Evolutionary conservation across 2,888 invertebrate genomes (phyloP), one percentile per base, ranked within the genome.

Genomic region (Papilio protenor): DNA sequence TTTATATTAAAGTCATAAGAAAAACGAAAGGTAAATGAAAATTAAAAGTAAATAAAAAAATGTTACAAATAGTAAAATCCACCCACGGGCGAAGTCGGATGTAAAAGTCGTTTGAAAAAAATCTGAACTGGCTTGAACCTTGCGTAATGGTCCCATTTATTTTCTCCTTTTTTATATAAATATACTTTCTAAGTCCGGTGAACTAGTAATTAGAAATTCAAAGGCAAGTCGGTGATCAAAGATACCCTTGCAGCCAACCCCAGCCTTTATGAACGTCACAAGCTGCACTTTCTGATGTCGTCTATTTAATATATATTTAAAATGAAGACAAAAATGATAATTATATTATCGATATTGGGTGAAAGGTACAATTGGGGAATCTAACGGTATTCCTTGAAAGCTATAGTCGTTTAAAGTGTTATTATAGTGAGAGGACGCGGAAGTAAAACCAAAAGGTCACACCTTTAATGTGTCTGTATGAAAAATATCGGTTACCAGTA

Each of bases 161-260:
- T 78, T 78, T 52, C 75, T 71, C 45, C 52, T 23, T 75, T 75
- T 78, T 72, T 45, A 40, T 71, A 76, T 80, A 78, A 80, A 74
- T 64, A 74, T 6, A 74, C 74, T 74, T 64, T 27, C 11, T 61
- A 74, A 18, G 49, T 74, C 59, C 59, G 16, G 74, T 74, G 74
- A 61, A 57, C 74, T 47, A 74, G 74, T 74, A 74, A 74, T 74
- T 74, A 74, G 74, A 74, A 74, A 64, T 74, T 74, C 61, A 75
- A 75, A 75, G 55, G 75, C 40, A 69, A 45, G 33, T 40, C 75
- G 33, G 40, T 66, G 52, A 75, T 66, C 69, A 75, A 75, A 75
- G 75, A 69, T 55, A 69, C 55, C 66, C 64, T 66, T n/a, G 18
- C 74, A 18, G 18, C 74, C 47, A 61, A 27, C 64, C n/a, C 61